Evolutionary conservation across 2,113 vertebrate species (phyloP).

Genomic region (Gavialis gangeticus): DNA sequence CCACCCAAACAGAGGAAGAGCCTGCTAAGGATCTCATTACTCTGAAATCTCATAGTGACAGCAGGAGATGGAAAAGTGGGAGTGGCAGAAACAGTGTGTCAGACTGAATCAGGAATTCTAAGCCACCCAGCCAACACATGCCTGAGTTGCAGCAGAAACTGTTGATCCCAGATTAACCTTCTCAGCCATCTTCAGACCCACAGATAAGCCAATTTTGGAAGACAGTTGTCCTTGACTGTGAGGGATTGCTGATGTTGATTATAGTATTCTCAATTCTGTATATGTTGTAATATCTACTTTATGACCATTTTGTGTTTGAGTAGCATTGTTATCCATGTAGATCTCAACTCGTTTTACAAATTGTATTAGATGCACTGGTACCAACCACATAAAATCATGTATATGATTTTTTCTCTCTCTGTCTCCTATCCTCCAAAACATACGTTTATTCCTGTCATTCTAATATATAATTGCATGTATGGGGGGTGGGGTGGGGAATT

Average conservation of each 20-base stretch:
- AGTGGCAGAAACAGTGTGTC: no score
- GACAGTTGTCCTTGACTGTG: no score
- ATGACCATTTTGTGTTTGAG: slow-evolving; percentile 15
- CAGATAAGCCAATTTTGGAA: no score
- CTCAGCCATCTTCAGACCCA: no score
- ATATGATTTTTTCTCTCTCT: slow-evolving; percentile 31
- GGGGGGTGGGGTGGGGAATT: background rate
- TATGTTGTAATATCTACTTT: slow-evolving; percentile 54
- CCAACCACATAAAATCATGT: background rate
- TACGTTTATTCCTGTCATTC: slow-evolving; percentile 23
- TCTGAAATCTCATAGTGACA: no score
- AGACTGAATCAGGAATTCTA: no score
- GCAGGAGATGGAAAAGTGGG: no score
- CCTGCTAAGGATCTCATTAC: no score
- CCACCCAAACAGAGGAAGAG: no score
- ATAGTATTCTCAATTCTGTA: background rate
- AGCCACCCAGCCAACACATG: no score
- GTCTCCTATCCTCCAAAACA: slow-evolving; percentile 15
- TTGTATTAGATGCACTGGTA: slow-evolving; percentile 41
- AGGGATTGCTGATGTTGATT: background rate
- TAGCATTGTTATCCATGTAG: background rate
- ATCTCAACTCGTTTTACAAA: slow-evolving; percentile 19
- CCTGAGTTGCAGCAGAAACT: no score
- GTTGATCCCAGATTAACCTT: no score
- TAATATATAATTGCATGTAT: slow-evolving; percentile 13